These are phyloP conservation scores for Hapalemur alaotrensis DNA, from an alignment of 2,797 vertebrate species.

Conservation along the genomic window DNA sequence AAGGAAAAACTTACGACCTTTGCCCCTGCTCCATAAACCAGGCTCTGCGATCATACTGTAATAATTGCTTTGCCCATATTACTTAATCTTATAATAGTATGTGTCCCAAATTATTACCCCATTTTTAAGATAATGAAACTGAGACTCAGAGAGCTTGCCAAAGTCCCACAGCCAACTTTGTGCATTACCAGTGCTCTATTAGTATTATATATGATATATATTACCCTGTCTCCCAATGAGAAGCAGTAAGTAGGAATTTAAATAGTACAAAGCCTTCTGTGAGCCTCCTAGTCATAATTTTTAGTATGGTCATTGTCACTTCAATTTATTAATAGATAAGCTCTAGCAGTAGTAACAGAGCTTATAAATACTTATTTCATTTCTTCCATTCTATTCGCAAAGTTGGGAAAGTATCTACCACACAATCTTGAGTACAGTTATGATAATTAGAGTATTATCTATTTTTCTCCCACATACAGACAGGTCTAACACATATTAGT, in stretches of 20 bases:
- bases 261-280: background rate
- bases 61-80: background rate
- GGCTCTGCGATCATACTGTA: background rate
- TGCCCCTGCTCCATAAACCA: background rate
- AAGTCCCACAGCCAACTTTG: background rate
- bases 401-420: background rate
- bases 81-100: background rate
- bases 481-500: background rate
- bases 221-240: background rate
- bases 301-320: background rate
- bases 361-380: background rate
- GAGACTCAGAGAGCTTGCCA: background rate
- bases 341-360: background rate
- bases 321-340: background rate
- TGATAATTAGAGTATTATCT: background rate
- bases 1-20: background rate
- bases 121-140: slow-evolving; percentile 2
- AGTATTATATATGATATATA: too few species aligned
- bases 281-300: background rate
- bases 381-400: background rate
- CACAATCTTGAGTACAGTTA: background rate
- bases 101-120: background rate
- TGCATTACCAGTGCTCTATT: background rate
- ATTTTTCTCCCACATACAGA: background rate
- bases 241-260: background rate